Conservation (phyloP, 1,140 invertebrate species). For the Bombus confusus region DNA sequence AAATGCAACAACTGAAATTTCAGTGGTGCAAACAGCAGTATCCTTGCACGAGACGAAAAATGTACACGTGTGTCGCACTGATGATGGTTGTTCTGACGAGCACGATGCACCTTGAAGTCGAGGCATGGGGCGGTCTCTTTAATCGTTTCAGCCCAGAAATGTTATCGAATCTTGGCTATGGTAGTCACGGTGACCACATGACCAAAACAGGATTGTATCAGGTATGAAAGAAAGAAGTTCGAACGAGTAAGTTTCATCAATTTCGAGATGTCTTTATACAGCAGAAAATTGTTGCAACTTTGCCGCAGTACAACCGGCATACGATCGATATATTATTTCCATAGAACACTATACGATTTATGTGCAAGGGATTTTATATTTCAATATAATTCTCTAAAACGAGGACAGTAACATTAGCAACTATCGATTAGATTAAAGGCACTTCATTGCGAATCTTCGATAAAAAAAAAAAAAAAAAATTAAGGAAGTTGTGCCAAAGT, state of each 20-base stretch:
- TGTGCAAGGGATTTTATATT: neutral
- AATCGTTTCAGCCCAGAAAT: constrained; percentile 93
- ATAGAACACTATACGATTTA: constrained; percentile 3
- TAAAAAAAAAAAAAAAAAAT: neutral
- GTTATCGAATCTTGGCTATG: constrained; percentile 90
- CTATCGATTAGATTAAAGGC: neutral
- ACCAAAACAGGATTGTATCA: constrained; percentile 82
- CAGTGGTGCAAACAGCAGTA: constrained; percentile 32
- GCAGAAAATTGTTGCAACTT: constrained; percentile 7
- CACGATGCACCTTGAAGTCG: constrained; percentile 77
- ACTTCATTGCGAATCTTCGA: neutral
- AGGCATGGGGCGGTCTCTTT: constrained; percentile 91
- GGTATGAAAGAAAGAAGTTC: constrained; percentile 72
- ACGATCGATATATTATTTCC: constrained; percentile 49
- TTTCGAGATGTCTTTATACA: neutral
- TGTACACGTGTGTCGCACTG: constrained; percentile 68
- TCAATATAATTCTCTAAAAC: neutral
- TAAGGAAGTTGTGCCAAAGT: neutral
- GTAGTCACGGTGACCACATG: constrained; percentile 84
- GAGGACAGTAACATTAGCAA: neutral
- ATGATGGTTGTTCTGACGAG: constrained; percentile 73
- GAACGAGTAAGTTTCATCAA: no score
- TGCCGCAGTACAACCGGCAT: constrained; percentile 31
- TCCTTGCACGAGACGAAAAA: constrained; percentile 59
- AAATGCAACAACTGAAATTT: constrained; percentile 8